Evolutionary conservation across 2,888 invertebrate species (phyloP), one percentile per base, ranked within the genome.

Genomic region (Scaptomyza tumidula): DNA sequence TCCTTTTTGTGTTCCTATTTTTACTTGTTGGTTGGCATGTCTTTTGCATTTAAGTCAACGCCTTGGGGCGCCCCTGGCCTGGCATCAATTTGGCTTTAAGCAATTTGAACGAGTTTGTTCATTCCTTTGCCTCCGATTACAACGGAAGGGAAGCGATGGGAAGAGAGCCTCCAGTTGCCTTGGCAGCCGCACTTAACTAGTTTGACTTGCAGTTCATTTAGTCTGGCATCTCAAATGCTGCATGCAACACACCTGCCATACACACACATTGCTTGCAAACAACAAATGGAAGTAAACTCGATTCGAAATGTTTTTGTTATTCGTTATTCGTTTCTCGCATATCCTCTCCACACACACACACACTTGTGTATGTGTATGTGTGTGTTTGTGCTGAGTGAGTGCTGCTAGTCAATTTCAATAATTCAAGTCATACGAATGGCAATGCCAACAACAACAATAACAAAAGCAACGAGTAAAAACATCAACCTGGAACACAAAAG

Each of bases 141-240:
- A 75, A 63, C n/a, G n/a, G 37, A n/a, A 33, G 9, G 10, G 33
- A 10, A 33, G 7, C 7, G 0, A 7, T 2, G 24, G 24, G 24
- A 24, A 24, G 35, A 50, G 55, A 10, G 62, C 3, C 24, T 24
- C 24, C 50, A 57, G 69, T 60, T 63, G 60, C 74, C 58, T 52
- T 70, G 71, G 59, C 76, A 80, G 75, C 67, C 73, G 73, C 74
- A 78, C 75, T 83, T 80, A 82, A 82, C 82, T 85, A 80, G 78
- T 80, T 82, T 82, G 80, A 77, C 75, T 78, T 79, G 77, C 68
- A 82, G 81, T 81, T 81, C 82, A 84, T 82, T 82, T 82, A 71
- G 84, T 67, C 65, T 67, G 74, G 74, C 79, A 79, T 70, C 67
- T 72, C 77, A 71, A 71, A 74, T 81, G 70, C 62, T 63, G 72